phyloP scores from a whole-genome alignment of 2,888 invertebrate species.

The Tachina fera region DNA sequence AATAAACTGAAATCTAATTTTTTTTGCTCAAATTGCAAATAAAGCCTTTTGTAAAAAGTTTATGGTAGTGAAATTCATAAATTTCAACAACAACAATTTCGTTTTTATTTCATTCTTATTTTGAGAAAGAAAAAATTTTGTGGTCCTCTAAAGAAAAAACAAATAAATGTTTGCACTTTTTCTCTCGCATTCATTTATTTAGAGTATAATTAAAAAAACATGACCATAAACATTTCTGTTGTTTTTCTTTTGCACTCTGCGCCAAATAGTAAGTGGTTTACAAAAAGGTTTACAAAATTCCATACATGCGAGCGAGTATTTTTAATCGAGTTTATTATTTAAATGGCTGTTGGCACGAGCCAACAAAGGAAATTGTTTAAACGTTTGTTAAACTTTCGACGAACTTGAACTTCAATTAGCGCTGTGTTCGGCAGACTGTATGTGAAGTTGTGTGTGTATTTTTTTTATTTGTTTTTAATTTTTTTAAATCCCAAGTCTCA shows the following conservation, averaged over 20 bases:
- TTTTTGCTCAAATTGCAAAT: conserved; percentile 14
- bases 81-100: conserved; percentile 47
- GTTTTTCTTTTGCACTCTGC: background rate
- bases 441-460: conserved; percentile 30
- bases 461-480: conserved; percentile 1
- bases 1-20: conserved; percentile 19
- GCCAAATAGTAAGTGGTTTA: conserved; percentile 21
- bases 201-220: conserved; percentile 56
- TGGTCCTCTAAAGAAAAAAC: background rate
- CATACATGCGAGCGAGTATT: conserved; percentile 45
- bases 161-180: conserved; percentile 34
- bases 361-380: conserved; percentile 54
- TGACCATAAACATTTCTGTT: conserved; percentile 60
- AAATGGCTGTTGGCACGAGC: conserved; percentile 55
- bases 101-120: conserved; percentile 25
- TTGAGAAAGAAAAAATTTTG: conserved; percentile 17
- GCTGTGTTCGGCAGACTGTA: conserved; percentile 51
- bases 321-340: conserved; percentile 65
- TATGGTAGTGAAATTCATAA: conserved; percentile 5
- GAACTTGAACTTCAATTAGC: conserved; percentile 70
- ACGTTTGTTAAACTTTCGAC: conserved; percentile 65
- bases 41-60: conserved; percentile 15
- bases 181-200: conserved; percentile 42
- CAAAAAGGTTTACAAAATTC: conserved; percentile 33
- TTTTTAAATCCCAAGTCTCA: conserved; percentile 52